These are phyloP conservation scores for Eupelmus urozonus DNA, from an alignment of 2,888 invertebrate genomes.

Conservation along the genomic window DNA sequence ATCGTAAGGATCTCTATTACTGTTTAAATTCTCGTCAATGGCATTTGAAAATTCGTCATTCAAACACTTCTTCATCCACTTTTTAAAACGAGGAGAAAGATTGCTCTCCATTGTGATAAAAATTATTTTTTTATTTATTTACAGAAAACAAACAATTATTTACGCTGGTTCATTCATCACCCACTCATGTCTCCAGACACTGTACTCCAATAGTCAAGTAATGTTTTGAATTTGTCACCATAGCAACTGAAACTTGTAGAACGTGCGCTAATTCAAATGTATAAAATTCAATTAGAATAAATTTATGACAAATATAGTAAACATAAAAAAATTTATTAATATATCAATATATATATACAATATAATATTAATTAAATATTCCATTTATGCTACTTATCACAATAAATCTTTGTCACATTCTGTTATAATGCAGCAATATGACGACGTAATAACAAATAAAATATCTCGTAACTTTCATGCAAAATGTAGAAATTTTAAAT, in stretches of 20 bases:
- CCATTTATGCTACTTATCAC: constrained; percentile 31
- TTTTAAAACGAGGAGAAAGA: constrained; percentile 66
- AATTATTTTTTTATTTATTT: not conserved
- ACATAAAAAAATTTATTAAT: constrained; percentile 41
- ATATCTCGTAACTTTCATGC: too few relatives aligned
- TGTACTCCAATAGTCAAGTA: not conserved
- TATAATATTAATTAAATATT: constrained; percentile 43
- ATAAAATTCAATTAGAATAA: not conserved
- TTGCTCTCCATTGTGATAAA: constrained; percentile 64
- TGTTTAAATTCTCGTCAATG: constrained; percentile 64
- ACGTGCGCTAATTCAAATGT: constrained; percentile 4
- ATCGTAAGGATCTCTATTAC: constrained; percentile 63
- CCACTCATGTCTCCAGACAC: not conserved
- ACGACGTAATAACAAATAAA: not conserved
- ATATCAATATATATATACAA: constrained; percentile 22
- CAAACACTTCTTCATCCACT: constrained; percentile 70
- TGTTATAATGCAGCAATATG: not conserved
- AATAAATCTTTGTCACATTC: constrained; percentile 7
- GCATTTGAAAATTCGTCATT: constrained; percentile 69
- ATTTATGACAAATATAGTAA: constrained; percentile 4
- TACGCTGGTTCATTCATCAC: constrained; percentile 17
- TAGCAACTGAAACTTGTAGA: constrained; percentile 56
- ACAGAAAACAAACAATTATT: constrained; percentile 17
- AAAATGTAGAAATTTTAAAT: not conserved
- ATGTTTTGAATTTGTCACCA: constrained; percentile 64